A percentile compares a stretch with the other conserved stretches of the same genome.
Conservation (phyloP, 2,113 vertebrate genomes). For the Anseranas semipalmata region DNA sequence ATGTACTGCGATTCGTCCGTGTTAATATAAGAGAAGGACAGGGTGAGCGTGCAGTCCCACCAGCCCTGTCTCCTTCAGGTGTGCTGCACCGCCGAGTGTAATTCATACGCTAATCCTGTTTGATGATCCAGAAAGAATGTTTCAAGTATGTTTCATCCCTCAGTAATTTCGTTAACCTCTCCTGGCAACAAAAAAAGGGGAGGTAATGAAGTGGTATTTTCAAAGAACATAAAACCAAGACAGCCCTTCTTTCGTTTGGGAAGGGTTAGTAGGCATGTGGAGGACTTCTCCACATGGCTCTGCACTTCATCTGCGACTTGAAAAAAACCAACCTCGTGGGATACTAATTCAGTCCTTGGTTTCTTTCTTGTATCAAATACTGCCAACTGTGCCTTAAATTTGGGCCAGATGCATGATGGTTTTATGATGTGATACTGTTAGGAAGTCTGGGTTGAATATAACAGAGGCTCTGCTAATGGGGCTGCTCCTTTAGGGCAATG, state of each 20-base stretch:
- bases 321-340: conserved; percentile 58
- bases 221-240: conserved; percentile 48
- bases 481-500: conserved; percentile 1
- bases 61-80: background rate
- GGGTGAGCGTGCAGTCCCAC: background rate
- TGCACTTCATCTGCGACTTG: conserved; percentile 60
- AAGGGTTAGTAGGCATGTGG: background rate
- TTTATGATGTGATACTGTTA: conserved; percentile 73
- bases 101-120: background rate
- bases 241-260: conserved; percentile 36
- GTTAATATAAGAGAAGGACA: rapidly evolving
- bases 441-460: conserved; percentile 64
- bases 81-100: background rate
- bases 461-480: conserved; percentile 27
- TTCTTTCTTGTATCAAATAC: conserved; percentile 75
- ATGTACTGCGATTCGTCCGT: rapidly evolving
- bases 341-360: conserved; percentile 74
- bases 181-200: conserved; percentile 16
- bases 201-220: conserved; percentile 50
- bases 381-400: conserved; percentile 72
- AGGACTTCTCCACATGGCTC: conserved; percentile 51
- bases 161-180: conserved; percentile 34
- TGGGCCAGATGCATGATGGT: conserved; percentile 69
- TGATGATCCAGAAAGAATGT: conserved; percentile 58
- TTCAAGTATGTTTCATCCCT: conserved; percentile 52